A percentile compares a stretch with the other conserved stretches of the same genome.
These are phyloP conservation scores for Tillus elongatus DNA, from an alignment of 2,888 invertebrate genomes.

Conservation along the genomic window DNA sequence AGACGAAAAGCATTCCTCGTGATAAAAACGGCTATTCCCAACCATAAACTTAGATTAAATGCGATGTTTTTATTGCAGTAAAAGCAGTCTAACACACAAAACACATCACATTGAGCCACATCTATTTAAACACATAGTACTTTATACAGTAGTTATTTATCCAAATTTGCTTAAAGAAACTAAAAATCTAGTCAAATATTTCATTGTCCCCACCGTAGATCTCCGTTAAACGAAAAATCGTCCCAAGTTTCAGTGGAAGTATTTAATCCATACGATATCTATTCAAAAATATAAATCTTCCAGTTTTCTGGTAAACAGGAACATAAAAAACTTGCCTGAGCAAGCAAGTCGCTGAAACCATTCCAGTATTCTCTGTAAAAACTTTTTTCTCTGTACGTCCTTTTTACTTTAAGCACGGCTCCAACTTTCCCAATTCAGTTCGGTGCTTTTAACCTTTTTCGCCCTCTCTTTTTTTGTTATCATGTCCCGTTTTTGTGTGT, in stretches of 20 bases:
- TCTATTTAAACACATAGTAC: too few relatives aligned
- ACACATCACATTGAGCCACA: too few relatives aligned
- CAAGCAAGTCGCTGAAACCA: constrained; percentile 10
- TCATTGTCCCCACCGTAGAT: neutral
- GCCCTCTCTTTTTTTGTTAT: constrained; percentile 10
- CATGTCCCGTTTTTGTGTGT: constrained; percentile 15
- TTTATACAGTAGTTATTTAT: too few relatives aligned
- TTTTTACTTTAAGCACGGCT: constrained; percentile 7
- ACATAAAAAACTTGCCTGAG: constrained; percentile 16
- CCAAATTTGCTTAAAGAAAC: too few relatives aligned
- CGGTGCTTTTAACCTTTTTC: constrained; percentile 15
- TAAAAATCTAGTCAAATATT: too few relatives aligned
- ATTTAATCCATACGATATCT: constrained; percentile 2
- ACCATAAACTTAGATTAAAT: too few relatives aligned
- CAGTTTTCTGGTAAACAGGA: constrained; percentile 18
- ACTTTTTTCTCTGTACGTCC: constrained; percentile 9
- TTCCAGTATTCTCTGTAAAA: constrained; percentile 12
- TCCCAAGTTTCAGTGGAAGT: constrained; percentile 1
- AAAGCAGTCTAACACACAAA: too few relatives aligned
- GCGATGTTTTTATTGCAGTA: too few relatives aligned
- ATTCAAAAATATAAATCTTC: constrained; percentile 4
- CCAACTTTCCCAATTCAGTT: constrained; percentile 14
- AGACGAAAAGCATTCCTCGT: too few relatives aligned
- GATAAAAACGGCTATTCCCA: too few relatives aligned
- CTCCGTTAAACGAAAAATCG: neutral